Evolutionary conservation across 2,113 vertebrate genomes (phyloP).

Genomic region (Puntigrus tetrazona): DNA sequence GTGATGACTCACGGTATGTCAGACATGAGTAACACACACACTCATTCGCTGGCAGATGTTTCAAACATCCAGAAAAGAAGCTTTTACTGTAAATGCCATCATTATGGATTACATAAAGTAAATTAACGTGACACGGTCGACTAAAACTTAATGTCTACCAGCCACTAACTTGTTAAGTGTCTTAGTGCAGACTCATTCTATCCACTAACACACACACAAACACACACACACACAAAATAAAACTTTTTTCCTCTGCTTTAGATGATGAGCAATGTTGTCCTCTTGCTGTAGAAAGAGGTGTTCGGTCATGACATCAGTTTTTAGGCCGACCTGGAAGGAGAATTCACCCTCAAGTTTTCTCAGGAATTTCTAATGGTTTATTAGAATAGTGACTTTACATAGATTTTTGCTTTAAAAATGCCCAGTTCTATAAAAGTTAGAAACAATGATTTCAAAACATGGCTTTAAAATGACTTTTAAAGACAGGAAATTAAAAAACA

Average conservation of each 20-base stretch:
- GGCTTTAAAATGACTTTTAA: not conserved
- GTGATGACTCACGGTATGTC: conserved; percentile 64
- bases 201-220: conserved; percentile 8
- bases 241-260: not conserved
- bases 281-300: not conserved
- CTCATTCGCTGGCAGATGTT: conserved; percentile 59
- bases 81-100: conserved; percentile 67
- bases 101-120: conserved; percentile 28
- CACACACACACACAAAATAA: not conserved
- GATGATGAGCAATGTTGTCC: conserved; percentile 7
- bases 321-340: not conserved
- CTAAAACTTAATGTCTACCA: not conserved
- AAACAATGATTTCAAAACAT: not conserved
- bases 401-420: not conserved
- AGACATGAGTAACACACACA: conserved; percentile 65
- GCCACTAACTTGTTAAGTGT: not conserved
- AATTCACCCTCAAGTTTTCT: not conserved
- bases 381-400: not conserved
- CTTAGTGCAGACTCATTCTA: conserved; percentile 4
- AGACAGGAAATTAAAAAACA: too few relatives aligned
- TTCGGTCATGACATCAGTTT: not conserved
- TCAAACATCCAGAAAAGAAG: conserved; percentile 49
- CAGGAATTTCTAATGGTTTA: not conserved
- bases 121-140: not conserved
- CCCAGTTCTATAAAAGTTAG: not conserved